Evolutionary conservation across 2,797 vertebrate genomes (phyloP).

Genomic region (Manis pentadactyla): DNA sequence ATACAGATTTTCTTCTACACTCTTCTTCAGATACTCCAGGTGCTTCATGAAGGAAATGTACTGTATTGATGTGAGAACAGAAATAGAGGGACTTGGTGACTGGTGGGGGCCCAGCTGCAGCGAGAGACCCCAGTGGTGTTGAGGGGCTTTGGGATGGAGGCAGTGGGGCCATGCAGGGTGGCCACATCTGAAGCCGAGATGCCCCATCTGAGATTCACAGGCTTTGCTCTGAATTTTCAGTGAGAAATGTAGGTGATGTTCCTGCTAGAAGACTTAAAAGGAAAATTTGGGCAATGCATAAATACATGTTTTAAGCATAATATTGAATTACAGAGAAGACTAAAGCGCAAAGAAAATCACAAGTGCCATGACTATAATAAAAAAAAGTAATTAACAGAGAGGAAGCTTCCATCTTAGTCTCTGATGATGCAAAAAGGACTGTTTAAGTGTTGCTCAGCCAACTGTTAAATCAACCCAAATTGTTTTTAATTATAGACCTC

Average conservation of each 20-base stretch:
- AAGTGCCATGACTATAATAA: not conserved
- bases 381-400: slow-evolving; percentile 58
- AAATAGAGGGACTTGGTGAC: not conserved
- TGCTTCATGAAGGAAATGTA: not conserved
- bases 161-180: accelerated
- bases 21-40: not conserved
- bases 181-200: accelerated
- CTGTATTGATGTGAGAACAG: not conserved
- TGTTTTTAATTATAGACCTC: slow-evolving; percentile 70
- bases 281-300: not conserved
- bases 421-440: slow-evolving; percentile 42
- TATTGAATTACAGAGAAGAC: slow-evolving; percentile 14
- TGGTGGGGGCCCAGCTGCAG: too few relatives aligned
- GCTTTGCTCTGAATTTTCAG: not conserved
- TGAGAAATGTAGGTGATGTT: not conserved
- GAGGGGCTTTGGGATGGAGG: accelerated
- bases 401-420: slow-evolving; percentile 7
- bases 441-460: slow-evolving; percentile 59
- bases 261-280: not conserved
- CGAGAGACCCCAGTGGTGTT: too few relatives aligned
- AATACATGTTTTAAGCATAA: slow-evolving; percentile 23
- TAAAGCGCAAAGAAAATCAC: not conserved
- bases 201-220: not conserved
- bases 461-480: slow-evolving; percentile 71
- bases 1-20: not conserved